Evolutionary conservation across 2,888 invertebrate genomes (phyloP), one percentile per base, ranked within the genome.

Genomic region (Tetranychus truncatus): DNA sequence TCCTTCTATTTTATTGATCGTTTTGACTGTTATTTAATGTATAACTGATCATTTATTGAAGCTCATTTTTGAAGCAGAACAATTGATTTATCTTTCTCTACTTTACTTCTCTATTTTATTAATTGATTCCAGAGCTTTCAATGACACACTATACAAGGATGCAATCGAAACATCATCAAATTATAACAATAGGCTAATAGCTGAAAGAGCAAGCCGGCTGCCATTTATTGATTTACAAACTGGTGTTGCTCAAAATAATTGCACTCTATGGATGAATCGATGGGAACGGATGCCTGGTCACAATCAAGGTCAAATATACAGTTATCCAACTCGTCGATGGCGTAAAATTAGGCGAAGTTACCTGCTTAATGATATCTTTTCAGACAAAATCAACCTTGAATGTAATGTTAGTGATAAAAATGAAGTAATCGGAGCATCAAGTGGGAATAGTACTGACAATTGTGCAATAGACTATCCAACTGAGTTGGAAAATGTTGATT

Each of bases 231-330:
- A 96, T 84, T 92, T 92, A 5, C 83, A 84, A 76, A 84, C 82
- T 86, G 89, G 91, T 78, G 93, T 96, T 76, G 95, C 95, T 73
- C 96, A 96, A 83, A 94, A 91, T 81, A 94, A 95, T 83, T 93
- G 92, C 81, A 86, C 92, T 79, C 91, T 93, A 81, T 84, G 83
- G 82, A 92, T 94, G 90, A 89, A 89, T 76, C 87, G 90, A 81
- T 88, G 91, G 81, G 92, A 95, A 83, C 87, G 95, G 80, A 89
- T 94, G 86, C 95, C 95, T 6, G 77, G 95, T 75, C 78, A 78
- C 74, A 86, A 87, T 79, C 90, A 90, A 79, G 95, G 95, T 18
- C 95, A 94, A 84, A 88, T 95, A 69, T 95, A 94, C 84, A 90
- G 92, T 78, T 96, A 96, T 86, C 95, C 95, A 45, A 86, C 84